Conservation (phyloP, 2,797 vertebrate species). For the Danio jaintianensis region DNA sequence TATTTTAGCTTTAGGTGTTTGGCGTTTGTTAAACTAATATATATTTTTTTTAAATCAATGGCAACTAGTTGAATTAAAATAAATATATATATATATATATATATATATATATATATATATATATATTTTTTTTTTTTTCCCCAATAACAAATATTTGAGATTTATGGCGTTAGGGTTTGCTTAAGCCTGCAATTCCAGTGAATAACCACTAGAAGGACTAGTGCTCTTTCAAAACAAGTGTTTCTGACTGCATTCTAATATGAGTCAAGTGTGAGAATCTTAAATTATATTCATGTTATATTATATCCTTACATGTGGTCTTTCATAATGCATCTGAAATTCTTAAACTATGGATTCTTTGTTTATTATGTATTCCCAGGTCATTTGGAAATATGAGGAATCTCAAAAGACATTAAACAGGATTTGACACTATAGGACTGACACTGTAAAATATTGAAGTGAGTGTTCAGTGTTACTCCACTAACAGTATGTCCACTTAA, state of each 20-base stretch:
- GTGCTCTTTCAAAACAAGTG: neutral
- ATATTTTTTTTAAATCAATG: too few species aligned
- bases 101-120: too few species aligned
- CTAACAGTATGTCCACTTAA: neutral
- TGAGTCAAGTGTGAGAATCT: too few species aligned
- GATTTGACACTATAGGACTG: neutral
- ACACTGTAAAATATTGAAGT: conserved; percentile 1
- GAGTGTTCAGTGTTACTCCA: neutral
- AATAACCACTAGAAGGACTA: conserved; percentile 22
- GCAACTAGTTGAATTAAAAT: too few species aligned
- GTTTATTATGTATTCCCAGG: neutral
- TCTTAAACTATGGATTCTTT: neutral
- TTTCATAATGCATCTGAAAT: neutral
- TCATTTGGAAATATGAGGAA: neutral
- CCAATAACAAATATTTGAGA: too few species aligned
- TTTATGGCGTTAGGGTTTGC: too few species aligned
- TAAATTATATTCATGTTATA: too few species aligned
- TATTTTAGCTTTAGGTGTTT: too few species aligned
- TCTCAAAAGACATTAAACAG: neutral
- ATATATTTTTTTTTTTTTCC: too few species aligned
- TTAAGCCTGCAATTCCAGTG: neutral
- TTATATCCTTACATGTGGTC: neutral
- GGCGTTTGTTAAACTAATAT: too few species aligned
- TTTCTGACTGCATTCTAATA: neutral
- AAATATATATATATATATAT: too few species aligned